Evolutionary conservation across 2,797 vertebrate genomes (phyloP).

Genomic region (Spinus olivaceus): DNA sequence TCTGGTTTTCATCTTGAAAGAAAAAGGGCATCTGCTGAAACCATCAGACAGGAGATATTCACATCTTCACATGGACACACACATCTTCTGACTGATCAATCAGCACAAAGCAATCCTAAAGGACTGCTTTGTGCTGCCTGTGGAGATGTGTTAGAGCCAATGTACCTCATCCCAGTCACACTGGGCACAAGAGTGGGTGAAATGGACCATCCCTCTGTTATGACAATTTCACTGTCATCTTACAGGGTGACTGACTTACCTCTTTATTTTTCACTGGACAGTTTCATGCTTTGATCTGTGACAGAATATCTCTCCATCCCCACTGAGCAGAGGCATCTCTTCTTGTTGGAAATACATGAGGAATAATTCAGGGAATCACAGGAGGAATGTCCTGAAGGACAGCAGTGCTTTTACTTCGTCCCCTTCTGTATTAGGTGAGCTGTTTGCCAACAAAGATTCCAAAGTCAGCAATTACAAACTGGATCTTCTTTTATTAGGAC

Average conservation of each 20-base stretch:
- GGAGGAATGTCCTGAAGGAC: neutral
- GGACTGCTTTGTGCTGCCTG: neutral
- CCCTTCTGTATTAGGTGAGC: neutral
- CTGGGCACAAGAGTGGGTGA: neutral
- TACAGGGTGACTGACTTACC: too few species aligned
- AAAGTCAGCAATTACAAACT: neutral
- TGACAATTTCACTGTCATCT: accelerated
- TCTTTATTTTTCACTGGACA: accelerated
- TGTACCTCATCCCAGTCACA: accelerated
- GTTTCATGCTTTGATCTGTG: neutral
- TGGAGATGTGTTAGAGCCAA: neutral
- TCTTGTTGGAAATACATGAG: accelerated
- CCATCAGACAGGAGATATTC: neutral
- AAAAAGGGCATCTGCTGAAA: neutral
- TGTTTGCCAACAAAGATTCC: neutral
- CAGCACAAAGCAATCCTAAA: too few species aligned
- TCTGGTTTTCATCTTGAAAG: neutral
- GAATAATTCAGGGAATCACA: neutral
- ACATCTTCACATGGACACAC: neutral
- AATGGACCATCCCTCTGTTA: neutral
- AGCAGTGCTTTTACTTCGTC: neutral
- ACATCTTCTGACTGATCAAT: neutral
- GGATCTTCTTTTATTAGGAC: neutral
- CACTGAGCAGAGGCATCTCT: accelerated
- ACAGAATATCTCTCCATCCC: neutral